A percentile compares a stretch with the other conserved stretches of the same genome.
Evolutionary conservation across 2,888 invertebrate species (phyloP).

Genomic region (Rhopalosiphum nymphaeae): DNA sequence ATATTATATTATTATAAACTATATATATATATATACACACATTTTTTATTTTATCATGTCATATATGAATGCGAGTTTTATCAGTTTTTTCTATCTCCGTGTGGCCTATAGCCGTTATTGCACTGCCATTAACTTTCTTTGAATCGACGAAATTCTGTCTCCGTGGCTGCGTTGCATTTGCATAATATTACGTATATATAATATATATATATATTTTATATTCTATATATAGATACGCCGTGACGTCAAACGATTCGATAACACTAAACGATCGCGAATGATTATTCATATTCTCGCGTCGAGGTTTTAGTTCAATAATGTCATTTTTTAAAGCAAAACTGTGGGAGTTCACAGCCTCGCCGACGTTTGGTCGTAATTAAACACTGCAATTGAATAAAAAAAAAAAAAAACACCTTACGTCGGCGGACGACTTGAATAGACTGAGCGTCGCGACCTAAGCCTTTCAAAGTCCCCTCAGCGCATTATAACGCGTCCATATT

Average conservation of each 20-base stretch:
- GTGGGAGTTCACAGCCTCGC: neutral
- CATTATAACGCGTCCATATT: neutral
- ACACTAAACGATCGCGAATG: neutral
- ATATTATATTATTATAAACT: neutral
- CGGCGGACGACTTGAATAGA: neutral
- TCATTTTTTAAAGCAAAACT: neutral
- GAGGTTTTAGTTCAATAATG: neutral
- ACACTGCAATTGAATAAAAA: too few relatives aligned
- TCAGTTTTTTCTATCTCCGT: neutral
- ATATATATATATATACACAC: neutral
- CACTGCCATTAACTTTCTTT: neutral
- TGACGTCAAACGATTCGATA: neutral
- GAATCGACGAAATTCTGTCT: neutral
- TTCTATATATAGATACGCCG: neutral
- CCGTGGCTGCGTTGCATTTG: neutral
- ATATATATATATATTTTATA: too few relatives aligned
- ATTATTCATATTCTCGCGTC: neutral
- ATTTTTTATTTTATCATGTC: neutral
- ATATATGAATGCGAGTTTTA: conserved; percentile 2
- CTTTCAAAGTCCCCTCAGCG: neutral
- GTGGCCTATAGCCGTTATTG: neutral
- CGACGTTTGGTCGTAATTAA: neutral
- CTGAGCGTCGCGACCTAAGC: neutral
- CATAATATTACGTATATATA: neutral
- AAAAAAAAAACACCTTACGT: neutral